A percentile compares a stretch with the other conserved stretches of the same genome.
Conservation (phyloP, 2,797 vertebrate genomes). For the Oryzias sinensis region DNA sequence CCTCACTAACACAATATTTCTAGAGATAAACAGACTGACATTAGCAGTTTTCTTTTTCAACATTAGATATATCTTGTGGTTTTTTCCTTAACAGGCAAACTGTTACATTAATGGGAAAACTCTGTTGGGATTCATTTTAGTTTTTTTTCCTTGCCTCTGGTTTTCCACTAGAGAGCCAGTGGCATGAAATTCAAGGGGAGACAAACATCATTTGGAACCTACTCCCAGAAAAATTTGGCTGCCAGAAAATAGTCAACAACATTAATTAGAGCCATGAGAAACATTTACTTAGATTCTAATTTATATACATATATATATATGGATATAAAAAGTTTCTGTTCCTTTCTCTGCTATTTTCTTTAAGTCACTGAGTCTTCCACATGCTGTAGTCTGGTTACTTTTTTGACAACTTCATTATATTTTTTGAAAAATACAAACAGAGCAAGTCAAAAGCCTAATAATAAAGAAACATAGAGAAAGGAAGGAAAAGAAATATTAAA, state of each 20-base stretch:
- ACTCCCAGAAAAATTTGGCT: neutral
- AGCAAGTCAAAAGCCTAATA: no score
- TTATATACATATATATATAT: neutral
- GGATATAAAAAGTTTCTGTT: constrained; percentile 14
- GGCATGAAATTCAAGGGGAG: constrained; percentile 2
- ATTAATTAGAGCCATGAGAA: constrained; percentile 1
- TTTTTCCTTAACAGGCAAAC: no score
- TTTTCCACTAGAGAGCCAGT: constrained; percentile 1
- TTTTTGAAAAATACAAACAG: no score
- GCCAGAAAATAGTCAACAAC: neutral
- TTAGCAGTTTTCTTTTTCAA: constrained; percentile 30
- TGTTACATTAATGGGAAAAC: no score
- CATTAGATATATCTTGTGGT: constrained; percentile 18
- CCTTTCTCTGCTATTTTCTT: constrained; percentile 2
- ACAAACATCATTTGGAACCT: neutral
- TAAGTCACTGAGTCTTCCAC: constrained; percentile 36
- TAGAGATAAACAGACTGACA: constrained; percentile 58
- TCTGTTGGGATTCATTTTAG: no score
- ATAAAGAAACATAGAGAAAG: no score
- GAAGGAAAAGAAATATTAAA: no score
- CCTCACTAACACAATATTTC: constrained; percentile 63
- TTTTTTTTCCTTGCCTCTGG: constrained; percentile 1
- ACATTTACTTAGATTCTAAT: neutral
- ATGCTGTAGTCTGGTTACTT: neutral
- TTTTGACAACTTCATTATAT: no score